phyloP scores from a whole-genome alignment of 2,888 invertebrate species.

The Mimachlamys varia region DNA sequence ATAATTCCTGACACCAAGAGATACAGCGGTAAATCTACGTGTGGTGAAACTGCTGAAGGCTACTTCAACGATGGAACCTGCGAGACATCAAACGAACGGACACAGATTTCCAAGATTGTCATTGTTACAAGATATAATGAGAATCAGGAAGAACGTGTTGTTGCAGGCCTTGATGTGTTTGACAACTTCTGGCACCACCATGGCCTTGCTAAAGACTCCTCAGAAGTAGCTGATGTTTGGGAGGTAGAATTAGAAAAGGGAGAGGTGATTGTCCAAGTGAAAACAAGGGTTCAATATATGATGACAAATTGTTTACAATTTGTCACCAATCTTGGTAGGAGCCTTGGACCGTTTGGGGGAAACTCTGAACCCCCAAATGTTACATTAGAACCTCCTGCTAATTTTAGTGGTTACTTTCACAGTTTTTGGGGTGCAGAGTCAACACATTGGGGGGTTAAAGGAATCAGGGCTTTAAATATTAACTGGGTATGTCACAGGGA shows the following conservation, averaged over 20 bases:
- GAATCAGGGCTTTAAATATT: neutral
- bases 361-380: neutral
- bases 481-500: neutral
- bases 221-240: neutral
- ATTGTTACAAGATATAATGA: neutral
- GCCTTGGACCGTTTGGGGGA: neutral
- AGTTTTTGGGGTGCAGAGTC: neutral
- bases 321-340: neutral
- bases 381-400: neutral
- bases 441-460: neutral
- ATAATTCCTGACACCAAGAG: neutral
- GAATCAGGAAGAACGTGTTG: neutral
- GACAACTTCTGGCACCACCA: neutral
- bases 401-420: neutral
- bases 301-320: neutral
- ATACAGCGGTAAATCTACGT: neutral
- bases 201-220: neutral
- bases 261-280: neutral
- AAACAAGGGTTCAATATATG: neutral
- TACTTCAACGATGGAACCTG: neutral
- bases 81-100: neutral
- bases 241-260: conserved; percentile 13
- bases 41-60: neutral
- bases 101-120: neutral
- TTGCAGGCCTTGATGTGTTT: neutral